phyloP scores from a whole-genome alignment of 2,113 vertebrate genomes.

The Nycticebus coucang region DNA sequence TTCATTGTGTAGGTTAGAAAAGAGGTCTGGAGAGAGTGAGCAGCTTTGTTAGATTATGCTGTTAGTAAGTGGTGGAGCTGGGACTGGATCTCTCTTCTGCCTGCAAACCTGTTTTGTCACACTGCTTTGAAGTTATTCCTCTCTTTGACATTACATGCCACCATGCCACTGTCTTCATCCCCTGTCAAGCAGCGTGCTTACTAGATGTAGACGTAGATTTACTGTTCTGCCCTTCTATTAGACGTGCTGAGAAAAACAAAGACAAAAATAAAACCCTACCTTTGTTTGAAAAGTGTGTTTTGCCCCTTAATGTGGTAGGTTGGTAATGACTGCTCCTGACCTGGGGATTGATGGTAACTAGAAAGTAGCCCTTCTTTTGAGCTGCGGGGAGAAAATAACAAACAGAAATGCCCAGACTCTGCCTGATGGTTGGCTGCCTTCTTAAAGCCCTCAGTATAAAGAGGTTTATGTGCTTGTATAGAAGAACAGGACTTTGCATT shows the following conservation, averaged over 20 bases:
- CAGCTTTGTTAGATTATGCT: neutral
- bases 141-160: neutral
- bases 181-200: neutral
- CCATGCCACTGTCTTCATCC: neutral
- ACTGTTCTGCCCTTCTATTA: neutral
- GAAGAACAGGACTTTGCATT: neutral
- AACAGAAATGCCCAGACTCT: neutral
- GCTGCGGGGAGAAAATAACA: neutral
- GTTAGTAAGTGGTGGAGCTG: neutral
- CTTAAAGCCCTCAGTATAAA: neutral
- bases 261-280: neutral
- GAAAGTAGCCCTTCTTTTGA: neutral
- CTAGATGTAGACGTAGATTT: neutral
- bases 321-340: neutral
- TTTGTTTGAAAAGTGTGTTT: conserved; percentile 1
- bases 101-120: neutral
- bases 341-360: neutral
- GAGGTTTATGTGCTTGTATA: neutral
- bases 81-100: neutral
- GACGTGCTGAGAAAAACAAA: neutral
- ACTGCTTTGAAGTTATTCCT: neutral
- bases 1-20: neutral
- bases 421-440: neutral
- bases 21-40: neutral
- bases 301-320: neutral